Evolutionary conservation across 2,797 vertebrate genomes (phyloP).

Genomic region (Tokudaia tokunoshimensis): DNA sequence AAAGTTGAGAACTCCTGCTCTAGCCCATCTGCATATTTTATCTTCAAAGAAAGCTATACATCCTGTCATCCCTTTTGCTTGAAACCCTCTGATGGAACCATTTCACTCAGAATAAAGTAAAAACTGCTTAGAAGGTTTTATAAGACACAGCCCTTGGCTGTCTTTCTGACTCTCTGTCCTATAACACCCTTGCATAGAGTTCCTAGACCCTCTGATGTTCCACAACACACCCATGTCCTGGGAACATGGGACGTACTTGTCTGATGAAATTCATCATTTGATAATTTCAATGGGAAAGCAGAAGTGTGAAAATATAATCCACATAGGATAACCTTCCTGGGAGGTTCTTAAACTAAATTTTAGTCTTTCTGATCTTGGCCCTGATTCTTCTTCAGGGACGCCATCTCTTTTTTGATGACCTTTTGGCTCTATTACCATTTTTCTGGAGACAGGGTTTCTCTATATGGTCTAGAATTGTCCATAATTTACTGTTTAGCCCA

Average conservation of each 20-base stretch:
- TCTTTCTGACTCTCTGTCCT: neutral
- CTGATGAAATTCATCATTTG: neutral
- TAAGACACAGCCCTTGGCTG: neutral
- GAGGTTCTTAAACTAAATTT: neutral
- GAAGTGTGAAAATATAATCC: neutral
- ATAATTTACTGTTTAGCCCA: neutral
- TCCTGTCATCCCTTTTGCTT: neutral
- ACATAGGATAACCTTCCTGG: neutral
- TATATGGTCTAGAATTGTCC: neutral
- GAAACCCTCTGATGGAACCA: neutral
- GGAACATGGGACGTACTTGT: neutral
- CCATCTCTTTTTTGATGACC: neutral
- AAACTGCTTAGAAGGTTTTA: neutral
- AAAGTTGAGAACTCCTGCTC: neutral
- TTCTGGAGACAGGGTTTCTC: neutral
- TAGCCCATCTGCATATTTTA: neutral
- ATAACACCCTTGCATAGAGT: neutral
- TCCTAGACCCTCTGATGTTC: neutral
- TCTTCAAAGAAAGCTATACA: neutral
- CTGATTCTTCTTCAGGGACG: neutral
- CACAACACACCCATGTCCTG: neutral
- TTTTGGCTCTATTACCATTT: neutral
- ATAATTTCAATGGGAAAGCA: neutral
- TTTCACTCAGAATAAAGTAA: conserved; percentile 35
- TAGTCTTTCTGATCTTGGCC: conserved; percentile 5